phyloP scores from a whole-genome alignment of 53 echinoderm and acorn worm species.

The Zoroaster sp. region DNA sequence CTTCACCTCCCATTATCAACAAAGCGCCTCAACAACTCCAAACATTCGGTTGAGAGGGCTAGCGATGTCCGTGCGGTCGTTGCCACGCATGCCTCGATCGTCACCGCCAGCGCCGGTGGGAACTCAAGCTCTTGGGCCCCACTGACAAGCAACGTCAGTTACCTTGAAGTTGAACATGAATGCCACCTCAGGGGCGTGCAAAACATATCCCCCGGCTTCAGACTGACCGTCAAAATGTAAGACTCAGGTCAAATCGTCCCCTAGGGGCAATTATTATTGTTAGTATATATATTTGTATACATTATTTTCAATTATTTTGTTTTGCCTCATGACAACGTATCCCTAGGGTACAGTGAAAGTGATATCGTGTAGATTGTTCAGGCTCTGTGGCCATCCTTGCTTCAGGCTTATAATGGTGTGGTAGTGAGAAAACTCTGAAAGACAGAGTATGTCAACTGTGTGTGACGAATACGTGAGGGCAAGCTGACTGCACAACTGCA shows the following conservation, averaged over 20 bases:
- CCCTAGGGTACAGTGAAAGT: neutral
- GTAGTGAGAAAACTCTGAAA: too few relatives aligned
- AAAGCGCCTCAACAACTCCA: neutral
- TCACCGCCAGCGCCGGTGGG: neutral
- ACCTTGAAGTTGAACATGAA: neutral
- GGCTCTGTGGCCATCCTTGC: too few relatives aligned
- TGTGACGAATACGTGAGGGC: too few relatives aligned
- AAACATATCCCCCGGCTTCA: neutral
- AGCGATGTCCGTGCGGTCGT: constrained; percentile 22
- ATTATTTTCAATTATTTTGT: neutral
- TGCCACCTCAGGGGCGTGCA: neutral
- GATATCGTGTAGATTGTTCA: neutral
- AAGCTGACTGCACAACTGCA: too few relatives aligned
- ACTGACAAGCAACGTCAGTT: neutral
- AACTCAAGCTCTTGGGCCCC: neutral
- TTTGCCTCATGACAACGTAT: neutral
- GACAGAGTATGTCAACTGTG: too few relatives aligned
- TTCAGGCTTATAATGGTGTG: too few relatives aligned
- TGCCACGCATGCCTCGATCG: constrained; percentile 4
- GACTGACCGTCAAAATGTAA: neutral
- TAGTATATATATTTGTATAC: neutral
- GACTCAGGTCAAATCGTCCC: neutral
- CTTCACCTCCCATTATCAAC: constrained; percentile 40
- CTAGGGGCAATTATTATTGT: neutral
- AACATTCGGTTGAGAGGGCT: too few relatives aligned